A percentile compares a stretch with the other conserved stretches of the same genome.
Evolutionary conservation across 1,140 invertebrate species (phyloP).

Genomic region (Pogonomyrmex barbatus): DNA sequence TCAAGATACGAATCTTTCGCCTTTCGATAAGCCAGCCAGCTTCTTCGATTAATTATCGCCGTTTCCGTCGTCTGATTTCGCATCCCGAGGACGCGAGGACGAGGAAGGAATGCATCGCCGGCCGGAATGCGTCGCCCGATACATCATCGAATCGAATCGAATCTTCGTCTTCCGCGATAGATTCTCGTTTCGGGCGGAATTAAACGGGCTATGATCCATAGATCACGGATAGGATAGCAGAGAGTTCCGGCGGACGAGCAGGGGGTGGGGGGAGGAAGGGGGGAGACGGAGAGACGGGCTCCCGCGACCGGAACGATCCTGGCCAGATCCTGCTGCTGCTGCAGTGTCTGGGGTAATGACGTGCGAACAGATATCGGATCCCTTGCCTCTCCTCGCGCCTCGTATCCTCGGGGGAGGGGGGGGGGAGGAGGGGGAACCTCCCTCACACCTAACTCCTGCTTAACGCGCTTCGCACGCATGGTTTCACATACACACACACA

Average conservation of each 20-base stretch:
- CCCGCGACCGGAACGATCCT: constrained; percentile 65
- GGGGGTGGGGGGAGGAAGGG: background rate
- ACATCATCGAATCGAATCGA: constrained; percentile 61
- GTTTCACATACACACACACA: constrained; percentile 68
- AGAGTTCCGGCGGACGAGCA: constrained; percentile 16
- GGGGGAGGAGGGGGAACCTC: background rate
- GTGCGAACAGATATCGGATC: constrained; percentile 86
- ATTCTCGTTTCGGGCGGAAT: constrained; percentile 68
- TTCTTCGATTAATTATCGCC: constrained; percentile 21
- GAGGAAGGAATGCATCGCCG: background rate
- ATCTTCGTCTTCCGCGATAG: constrained; percentile 64
- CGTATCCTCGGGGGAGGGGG: constrained; percentile 61
- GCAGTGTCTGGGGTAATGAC: constrained; percentile 85
- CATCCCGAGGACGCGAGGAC: background rate
- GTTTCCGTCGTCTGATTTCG: constrained; percentile 3
- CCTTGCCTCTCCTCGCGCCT: constrained; percentile 74
- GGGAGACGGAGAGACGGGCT: constrained; percentile 37
- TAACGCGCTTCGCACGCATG: constrained; percentile 71
- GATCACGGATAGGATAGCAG: constrained; percentile 69
- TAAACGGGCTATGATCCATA: constrained; percentile 77
- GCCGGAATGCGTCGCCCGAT: constrained; percentile 12
- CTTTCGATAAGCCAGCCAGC: background rate
- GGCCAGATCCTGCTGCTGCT: constrained; percentile 77
- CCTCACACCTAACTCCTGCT: constrained; percentile 63
- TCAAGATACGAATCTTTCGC: background rate